Evolutionary conservation across 2,888 invertebrate species (phyloP), one percentile per base, ranked within the genome.

Genomic region (Blomia tropicalis): DNA sequence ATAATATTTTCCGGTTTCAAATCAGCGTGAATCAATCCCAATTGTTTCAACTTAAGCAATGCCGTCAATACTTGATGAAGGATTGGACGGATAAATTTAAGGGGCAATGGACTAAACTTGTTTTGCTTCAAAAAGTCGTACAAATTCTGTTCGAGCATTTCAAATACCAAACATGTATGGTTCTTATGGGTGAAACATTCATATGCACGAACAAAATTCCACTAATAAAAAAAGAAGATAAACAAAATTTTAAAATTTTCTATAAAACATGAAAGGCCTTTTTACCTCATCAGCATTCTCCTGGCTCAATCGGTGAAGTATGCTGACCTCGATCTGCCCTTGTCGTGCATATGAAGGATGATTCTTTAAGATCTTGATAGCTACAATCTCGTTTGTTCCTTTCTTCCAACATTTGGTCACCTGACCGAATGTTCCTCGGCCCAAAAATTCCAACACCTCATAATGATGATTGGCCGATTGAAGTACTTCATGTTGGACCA

Each of bases 351-450:
- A 99, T 71, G 95, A 96, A 69, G 98, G 98, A 79, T 99, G 98
- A 79, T 99, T 99, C 79, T 99, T 99, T 66, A 99, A 80, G 75
- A 99, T 99, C 80, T 99, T 99, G 76, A 99, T 98, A 74, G 98
- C 98, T 72, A 98, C 96, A 74, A 99, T 96, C 78, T 99, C 96
- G 75, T 93, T 98, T 71, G 98, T 98, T 75, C 96, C 96, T 75
- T 96, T 95, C 78, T 99, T 98, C 96, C 98, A 98, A 78, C 98
- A 99, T 79, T 99, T 99, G 73, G 98, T 98, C 73, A 99, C 98
- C 81, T 90, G 82, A 17, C 69, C 70, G 53, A 98, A 98, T 70
- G 96, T 98, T 72, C 98, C 98, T 70, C 98, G 85, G 70, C 98
- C 98, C 73, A 99, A 82, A 79, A 98, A 99, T 79, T 98, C 96